Evolutionary conservation across 1,140 invertebrate species (phyloP), one percentile per base, ranked within the genome.

Genomic region (Lutraria rhynchaena): DNA sequence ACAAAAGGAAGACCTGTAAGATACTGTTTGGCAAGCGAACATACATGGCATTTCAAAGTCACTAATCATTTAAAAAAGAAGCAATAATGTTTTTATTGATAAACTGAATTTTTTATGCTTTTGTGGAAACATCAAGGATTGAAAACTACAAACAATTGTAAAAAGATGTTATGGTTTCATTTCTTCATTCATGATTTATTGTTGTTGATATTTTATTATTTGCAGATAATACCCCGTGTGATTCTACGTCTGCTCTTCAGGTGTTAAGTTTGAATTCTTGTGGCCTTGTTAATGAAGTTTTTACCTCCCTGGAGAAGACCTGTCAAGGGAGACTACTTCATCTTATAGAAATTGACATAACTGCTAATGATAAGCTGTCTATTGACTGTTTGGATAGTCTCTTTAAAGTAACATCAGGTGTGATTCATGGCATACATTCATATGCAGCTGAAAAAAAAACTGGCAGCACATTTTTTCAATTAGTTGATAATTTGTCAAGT

Each of bases 301-400:
- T 86, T 55, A 44, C 74, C 13, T 78, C 60, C 3, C 44, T 88
- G n/a, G 80, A 65, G 15, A 63, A 69, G 33, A 44, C 58, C 0
- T 86, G 85, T 22, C 53, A 83, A 51, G 88, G 88, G 44, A 89
- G 71, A 75, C 76, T 85, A 75, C 78, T 76, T 31, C 49, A 63
- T 27, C 49, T 90, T 27, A 29, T 69, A 2, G 88, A 90, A 24
- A 63, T 90, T 41, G 86, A 88, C 58, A 29, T 90, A 13, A 82
- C 83, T 9, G 76, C 73, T 31, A 90, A 90, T 82, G 60, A 74
- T 27, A 73, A 82, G 15, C 70, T 90, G 22, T 82, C 85, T 0
- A 29, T 81, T 44, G 57, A 61, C 13, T 83, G 83, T 75, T n/a
- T 88, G 17, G 77, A 83, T 4, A 46, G 69, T 51, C 55, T 90